Conservation (phyloP, 2,113 vertebrate species). For the Columbina picui region DNA sequence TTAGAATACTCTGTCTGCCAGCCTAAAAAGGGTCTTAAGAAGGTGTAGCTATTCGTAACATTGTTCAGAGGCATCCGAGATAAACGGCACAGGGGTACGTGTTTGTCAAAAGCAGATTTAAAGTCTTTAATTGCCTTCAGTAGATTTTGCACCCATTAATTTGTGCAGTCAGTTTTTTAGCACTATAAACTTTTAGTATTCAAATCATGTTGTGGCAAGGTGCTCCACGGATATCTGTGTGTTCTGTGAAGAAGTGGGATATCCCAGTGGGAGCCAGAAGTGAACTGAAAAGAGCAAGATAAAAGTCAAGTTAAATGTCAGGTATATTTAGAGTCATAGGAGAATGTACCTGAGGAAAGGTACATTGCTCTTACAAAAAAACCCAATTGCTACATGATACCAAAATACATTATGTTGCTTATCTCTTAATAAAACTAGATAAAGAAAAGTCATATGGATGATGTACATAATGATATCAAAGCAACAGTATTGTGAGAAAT, state of each 20-base stretch:
- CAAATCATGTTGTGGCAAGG: background rate
- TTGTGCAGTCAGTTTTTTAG: background rate
- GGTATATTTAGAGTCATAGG: background rate
- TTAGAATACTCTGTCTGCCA: background rate
- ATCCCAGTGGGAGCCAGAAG: background rate
- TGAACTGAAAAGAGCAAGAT: constrained; percentile 30
- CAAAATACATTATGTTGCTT: background rate
- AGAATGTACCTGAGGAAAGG: background rate
- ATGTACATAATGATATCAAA: background rate
- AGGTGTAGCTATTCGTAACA: background rate
- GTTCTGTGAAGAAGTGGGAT: background rate
- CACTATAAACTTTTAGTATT: background rate
- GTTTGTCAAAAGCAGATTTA: background rate
- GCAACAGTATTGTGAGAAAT: background rate
- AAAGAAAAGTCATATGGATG: background rate
- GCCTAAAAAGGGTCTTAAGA: background rate
- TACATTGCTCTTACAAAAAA: background rate
- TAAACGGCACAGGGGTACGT: background rate
- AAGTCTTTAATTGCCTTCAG: background rate
- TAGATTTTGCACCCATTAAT: background rate
- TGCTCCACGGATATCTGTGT: background rate
- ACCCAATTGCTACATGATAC: background rate
- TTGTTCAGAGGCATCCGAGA: background rate
- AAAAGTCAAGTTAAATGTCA: constrained; percentile 53
- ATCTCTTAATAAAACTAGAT: background rate